Base-by-base conservation (phyloP, 2,797 vertebrate species). In the Urosaurus nigricauda region DNA sequence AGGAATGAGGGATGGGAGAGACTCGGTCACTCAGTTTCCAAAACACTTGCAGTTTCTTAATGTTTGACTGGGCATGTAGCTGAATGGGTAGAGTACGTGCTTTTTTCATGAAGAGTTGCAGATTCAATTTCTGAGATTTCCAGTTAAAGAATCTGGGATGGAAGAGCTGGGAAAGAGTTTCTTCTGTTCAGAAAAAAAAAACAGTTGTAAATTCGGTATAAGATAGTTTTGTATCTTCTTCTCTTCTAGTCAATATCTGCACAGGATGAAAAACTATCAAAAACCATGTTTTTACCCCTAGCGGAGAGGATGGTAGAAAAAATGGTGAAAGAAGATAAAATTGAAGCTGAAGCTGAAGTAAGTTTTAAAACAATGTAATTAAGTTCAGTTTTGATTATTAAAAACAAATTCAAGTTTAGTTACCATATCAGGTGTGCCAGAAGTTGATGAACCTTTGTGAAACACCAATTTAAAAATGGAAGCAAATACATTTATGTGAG, bases 281-380 rank as follows among this genome's bases (percentile, higher is more conserved):
- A 99, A 91, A 99, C 98, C 0, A 99, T 99, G 99, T 99, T 99
- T 96, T 97, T 99, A 93, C 99, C 99, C 3, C 97, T 99, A 77
- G 99, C 99, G 35, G 98, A 99, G 83, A 98, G 99, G 85, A 99
- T 99, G 99, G 99, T 99, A 93, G 99, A 99, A 94, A 99, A 99
- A 95, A 99, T 99, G 99, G 99, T 99, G 16, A 99, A 98, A 92
- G 99, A 99, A 92, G 98, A 99, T 94, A 99, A 99, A 96, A 99
- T 99, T 0, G 99, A 99, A 95, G 99, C 99, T 0, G 99, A 99
- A 94, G 99, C 99, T 26, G 99, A 99, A 96, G 99, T 99, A 95
- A 97, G 96, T 73, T 82, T 91, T 16, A 51, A 14, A 83, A 37
- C 51, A 37, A 17, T 35, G 7, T 17, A 13, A 37, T 74, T 58